Percentiles rank a stretch among this genome's conserved stretches.
Conservation (phyloP, 2,797 vertebrate species). For the Cottoperca gobio region DNA sequence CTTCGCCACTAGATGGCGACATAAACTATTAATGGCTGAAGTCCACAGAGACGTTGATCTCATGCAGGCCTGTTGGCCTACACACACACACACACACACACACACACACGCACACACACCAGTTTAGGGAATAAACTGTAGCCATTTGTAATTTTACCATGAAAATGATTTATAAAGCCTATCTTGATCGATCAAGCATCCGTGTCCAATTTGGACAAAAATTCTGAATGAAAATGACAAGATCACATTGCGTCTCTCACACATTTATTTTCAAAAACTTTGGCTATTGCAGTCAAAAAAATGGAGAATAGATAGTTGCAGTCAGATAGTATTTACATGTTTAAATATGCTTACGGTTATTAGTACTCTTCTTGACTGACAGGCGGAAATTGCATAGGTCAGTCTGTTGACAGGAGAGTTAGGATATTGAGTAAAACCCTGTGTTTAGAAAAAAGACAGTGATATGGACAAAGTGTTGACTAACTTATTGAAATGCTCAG, state of each 20-base stretch:
- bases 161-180: neutral
- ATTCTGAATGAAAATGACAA: slow-evolving; percentile 80
- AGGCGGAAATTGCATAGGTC: slow-evolving; percentile 24
- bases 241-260: slow-evolving; percentile 53
- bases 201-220: slow-evolving; percentile 1
- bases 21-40: slow-evolving; percentile 46
- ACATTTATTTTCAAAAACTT: slow-evolving; percentile 73
- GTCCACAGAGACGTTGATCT: slow-evolving; percentile 38
- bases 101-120: neutral
- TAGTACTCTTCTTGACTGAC: slow-evolving; percentile 11
- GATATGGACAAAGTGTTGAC: neutral
- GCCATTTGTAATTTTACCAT: neutral
- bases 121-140: neutral
- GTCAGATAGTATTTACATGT: slow-evolving; percentile 69
- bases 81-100: neutral
- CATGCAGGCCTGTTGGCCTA: slow-evolving; percentile 44
- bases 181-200: neutral
- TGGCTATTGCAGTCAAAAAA: slow-evolving; percentile 70
- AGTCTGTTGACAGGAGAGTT: slow-evolving; percentile 15
- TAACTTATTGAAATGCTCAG: neutral
- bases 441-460: neutral
- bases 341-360: slow-evolving; percentile 47
- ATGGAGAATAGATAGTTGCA: slow-evolving; percentile 52
- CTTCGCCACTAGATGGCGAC: slow-evolving; percentile 89
- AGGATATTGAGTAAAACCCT: slow-evolving; percentile 14